Base-by-base conservation (phyloP, 2,888 invertebrate genomes). In the Urechis unicinctus region DNA sequence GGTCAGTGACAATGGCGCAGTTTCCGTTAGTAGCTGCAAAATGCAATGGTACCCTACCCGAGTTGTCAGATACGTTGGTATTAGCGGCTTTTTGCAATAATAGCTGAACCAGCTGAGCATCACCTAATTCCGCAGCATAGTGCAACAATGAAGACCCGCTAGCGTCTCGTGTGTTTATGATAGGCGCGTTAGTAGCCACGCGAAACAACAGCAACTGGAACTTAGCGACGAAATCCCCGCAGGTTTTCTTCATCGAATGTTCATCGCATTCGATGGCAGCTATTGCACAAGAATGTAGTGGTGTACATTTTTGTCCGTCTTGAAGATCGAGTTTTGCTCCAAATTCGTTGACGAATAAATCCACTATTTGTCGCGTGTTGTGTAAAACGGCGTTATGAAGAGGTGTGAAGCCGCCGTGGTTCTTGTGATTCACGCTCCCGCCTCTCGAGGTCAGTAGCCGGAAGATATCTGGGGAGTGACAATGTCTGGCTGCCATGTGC, bases 21-120 rank as follows among this genome's bases (percentile, higher is more conserved):
- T 26, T 48, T 9, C 28, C 48, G 6, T 5, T 21, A 2, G 41
- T 50, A 2, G 21, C 17, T 25, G 54, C 54, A 30, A 43, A 36
- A 29, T 50, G 31, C 29, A 54, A 29, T n/a, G 54, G 54, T 2
- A 50, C 43, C 13, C 30, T 17, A 13, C 54, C 54, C n/a, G 6
- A 13, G 22, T 50, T 43, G 43, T 54, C 54, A 9, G 5, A 9
- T n/a, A 36, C 24, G 26, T 54, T 42, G 1, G 50, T 30, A n/a
- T 31, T 36, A 3, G 31, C 25, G 3, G 50, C 54, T 29, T 43
- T 41, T n/a, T 48, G 42, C 22, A 54, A 21, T 1, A 49, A 36
- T 4, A 36, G 24, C 26, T 54, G 54, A 43, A 50, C 41, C 1
- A 54, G 42, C 4, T 43, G 42, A 17, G 6, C 21, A 13, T 45